phyloP scores from a whole-genome alignment of 2,113 vertebrate species.

The Globicephala melas region DNA sequence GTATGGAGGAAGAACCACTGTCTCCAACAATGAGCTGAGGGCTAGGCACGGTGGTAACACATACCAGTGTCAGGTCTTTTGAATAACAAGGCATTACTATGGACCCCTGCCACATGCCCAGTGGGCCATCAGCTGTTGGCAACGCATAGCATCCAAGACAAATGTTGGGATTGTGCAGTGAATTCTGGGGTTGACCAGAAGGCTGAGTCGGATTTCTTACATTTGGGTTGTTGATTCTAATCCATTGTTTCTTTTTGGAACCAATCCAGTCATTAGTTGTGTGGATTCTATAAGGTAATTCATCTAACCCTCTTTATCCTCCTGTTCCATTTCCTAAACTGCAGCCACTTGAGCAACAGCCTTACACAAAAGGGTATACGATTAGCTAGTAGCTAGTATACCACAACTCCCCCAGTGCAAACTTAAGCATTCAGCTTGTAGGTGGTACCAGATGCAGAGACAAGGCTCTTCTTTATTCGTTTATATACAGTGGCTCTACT shows the following conservation, averaged over 20 bases:
- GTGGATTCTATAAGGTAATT: conserved; percentile 1
- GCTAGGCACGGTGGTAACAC: background rate
- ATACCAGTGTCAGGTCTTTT: background rate
- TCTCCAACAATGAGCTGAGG: background rate
- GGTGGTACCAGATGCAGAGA: background rate
- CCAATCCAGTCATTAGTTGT: background rate
- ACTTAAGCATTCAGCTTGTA: background rate
- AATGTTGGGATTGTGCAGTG: background rate
- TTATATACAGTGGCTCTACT: background rate
- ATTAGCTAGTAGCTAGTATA: background rate
- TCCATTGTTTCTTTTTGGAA: background rate
- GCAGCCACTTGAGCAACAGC: conserved; percentile 24
- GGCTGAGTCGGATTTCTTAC: background rate
- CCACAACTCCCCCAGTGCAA: background rate
- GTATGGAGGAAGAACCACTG: background rate
- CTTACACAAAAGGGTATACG: conserved; percentile 17
- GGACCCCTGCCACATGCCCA: background rate
- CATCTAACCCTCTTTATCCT: conserved; percentile 1
- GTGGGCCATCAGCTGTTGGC: background rate
- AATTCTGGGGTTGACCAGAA: background rate
- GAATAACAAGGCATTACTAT: background rate
- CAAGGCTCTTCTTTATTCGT: background rate
- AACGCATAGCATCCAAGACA: background rate
- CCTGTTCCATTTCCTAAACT: conserved; percentile 27
- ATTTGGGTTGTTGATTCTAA: background rate